Evolutionary conservation across 1,140 invertebrate genomes (phyloP), one percentile per base, ranked within the genome.

Genomic region (Cydia strobilella): DNA sequence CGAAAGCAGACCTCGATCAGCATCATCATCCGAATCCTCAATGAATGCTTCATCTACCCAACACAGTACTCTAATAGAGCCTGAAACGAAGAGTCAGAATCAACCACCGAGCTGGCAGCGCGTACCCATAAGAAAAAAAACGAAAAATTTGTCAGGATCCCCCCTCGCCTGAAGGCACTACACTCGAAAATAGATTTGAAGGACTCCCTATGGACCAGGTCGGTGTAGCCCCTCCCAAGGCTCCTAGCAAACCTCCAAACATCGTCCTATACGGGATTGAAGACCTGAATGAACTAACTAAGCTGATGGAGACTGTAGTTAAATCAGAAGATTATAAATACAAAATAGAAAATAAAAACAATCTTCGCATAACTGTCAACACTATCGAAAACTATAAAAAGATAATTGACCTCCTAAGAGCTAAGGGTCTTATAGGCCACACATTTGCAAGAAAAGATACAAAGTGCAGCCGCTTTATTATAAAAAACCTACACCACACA

Each of bases 231-330:
- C 15, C 15, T n/a, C 15, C 48, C 6, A 54, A 54, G 6, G n/a
- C 6, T 9, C 39, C 5, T 10, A 59, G 25, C 10, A 73, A 62
- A 73, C 72, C 72, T 18, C 72, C 72, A 31, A 20, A 20, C 13
- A 73, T 73, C 9, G 23, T 73, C n/a, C 51, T 73, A 3, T 51
- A 73, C 48, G 72, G 72, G 2, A 73, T 73, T n/a, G 72, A 73
- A n/a, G 48, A 73, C 25, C 25, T 73, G 5, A 73, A 48, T 73
- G 72, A 73, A 35, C 72, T 73, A 35, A 27, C 72, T 2, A 59
- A 18, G n/a, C 27, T 73, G 27, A 2, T 73, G 6, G 23, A 73
- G 35, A 54, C 23, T 25, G 23, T 35, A 15, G 23, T 27, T 13
- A 35, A 48, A 9, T 1, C 23, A 10, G 13, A 31, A 27, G 7